Evolutionary conservation across 2,888 invertebrate genomes (phyloP).

Genomic region (Drosophila percnosoma): DNA sequence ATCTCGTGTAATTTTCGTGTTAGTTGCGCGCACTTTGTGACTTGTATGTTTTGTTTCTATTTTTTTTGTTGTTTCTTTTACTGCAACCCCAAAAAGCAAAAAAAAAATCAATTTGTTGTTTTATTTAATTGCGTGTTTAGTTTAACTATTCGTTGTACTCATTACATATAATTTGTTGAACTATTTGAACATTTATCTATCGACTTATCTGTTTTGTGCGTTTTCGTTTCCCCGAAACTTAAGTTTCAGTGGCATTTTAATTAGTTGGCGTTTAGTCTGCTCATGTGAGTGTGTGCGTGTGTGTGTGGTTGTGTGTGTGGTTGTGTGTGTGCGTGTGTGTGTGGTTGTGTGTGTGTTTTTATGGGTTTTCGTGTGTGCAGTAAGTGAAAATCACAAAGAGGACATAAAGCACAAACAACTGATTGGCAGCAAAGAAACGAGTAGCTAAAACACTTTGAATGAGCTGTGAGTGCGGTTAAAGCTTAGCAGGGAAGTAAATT

Average conservation of each 20-base stretch:
- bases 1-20: slow-evolving; percentile 55
- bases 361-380: slow-evolving; percentile 6
- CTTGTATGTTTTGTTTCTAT: slow-evolving; percentile 28
- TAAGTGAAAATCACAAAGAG: background rate
- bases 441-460: slow-evolving; percentile 37
- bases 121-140: slow-evolving; percentile 62
- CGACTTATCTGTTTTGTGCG: slow-evolving; percentile 50
- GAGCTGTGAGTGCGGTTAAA: slow-evolving; percentile 14
- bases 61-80: slow-evolving; percentile 13
- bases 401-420: slow-evolving; percentile 1
- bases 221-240: slow-evolving; percentile 15
- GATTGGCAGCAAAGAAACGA: slow-evolving; percentile 16
- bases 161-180: slow-evolving; percentile 36
- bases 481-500: background rate
- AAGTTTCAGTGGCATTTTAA: slow-evolving; percentile 20
- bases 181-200: slow-evolving; percentile 42
- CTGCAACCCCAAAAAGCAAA: slow-evolving; percentile 44
- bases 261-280: slow-evolving; percentile 24
- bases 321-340: slow-evolving; percentile 38
- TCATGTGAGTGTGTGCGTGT: slow-evolving; percentile 10
- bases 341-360: slow-evolving; percentile 30
- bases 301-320: slow-evolving; percentile 6
- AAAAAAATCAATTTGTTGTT: slow-evolving; percentile 31
- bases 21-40: slow-evolving; percentile 57
- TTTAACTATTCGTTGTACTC: slow-evolving; percentile 44